Base-by-base conservation (phyloP, 2,797 vertebrate genomes). In the Crenichthys baileyi region DNA sequence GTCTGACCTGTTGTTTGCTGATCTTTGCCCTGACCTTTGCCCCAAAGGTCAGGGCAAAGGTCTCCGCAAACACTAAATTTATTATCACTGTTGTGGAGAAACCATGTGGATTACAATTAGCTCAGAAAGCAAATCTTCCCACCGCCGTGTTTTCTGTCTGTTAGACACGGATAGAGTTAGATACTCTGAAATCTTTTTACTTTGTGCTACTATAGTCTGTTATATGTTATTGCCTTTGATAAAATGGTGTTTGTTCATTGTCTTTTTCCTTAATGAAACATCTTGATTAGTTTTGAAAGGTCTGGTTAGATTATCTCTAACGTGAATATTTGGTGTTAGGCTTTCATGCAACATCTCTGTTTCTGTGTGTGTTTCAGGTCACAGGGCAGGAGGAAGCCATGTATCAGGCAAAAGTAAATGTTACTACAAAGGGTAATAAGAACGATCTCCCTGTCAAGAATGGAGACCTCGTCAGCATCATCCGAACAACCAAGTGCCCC, bases 371-470 rank as follows among this genome's bases (percentile, higher is more conserved):
- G 67, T 81, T 70, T 26, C 61, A 98, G 97, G 77, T 96, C 89
- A 95, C 94, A 31, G 96, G 93, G 3, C 86, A 89, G 5, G 95
- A 96, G 77, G 91, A 92, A 0, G 12, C 91, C 24, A 82, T 92
- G 70, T 95, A 95, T 80, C 82, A 88, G n/a, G 92, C 91, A 13
- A 95, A 63, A 26, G 89, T 92, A 13, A 90, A 51, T 0, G 84
- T 94, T 56, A 90, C 85, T 0, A 88, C 87, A 0, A 94, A 94
- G 87, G 91, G 83, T 56, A 92, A 93, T 9, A 95, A 95, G 90
- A 82, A 92, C 5, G 76, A 82, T 22, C 92, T 91, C 4, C 88
- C 90, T 0, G 70, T 91, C 75, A 94, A 91, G 48, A 91, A 61
- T 5, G 95, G 96, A 0, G 92, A 97, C 26, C 46, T 73, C 12